A percentile compares a stretch with the other conserved stretches of the same genome.
Conservation (phyloP, 2,113 vertebrate species). For the Plecturocebus donacophilus region DNA sequence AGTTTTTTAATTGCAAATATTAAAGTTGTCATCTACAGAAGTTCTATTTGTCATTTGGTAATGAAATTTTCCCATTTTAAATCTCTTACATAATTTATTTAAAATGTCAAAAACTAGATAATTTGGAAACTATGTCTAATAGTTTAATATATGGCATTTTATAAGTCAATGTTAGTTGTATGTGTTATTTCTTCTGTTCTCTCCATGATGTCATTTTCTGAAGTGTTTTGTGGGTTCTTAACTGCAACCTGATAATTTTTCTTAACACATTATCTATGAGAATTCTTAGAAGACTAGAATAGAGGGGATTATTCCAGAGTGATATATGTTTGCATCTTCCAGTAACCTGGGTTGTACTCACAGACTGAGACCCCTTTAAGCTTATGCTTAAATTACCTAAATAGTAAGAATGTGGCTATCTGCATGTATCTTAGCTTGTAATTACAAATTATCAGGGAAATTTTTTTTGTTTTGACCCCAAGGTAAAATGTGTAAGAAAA, state of each 20-base stretch:
- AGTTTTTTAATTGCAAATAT: neutral
- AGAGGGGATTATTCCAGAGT: neutral
- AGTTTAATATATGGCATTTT: neutral
- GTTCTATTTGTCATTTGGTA: neutral
- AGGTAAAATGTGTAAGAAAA: neutral
- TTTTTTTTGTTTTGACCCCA: neutral
- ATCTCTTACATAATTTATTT: neutral
- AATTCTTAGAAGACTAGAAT: neutral
- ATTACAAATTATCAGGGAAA: neutral
- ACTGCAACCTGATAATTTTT: neutral
- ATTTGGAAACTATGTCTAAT: neutral
- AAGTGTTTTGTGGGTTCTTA: neutral
- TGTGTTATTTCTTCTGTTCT: neutral
- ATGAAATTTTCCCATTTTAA: neutral
- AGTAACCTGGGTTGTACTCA: neutral
- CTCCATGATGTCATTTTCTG: neutral
- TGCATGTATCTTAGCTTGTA: neutral
- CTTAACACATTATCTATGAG: neutral
- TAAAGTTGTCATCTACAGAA: neutral
- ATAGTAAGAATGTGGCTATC: neutral
- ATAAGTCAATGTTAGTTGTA: neutral
- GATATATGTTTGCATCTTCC: neutral
- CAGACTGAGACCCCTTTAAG: neutral
- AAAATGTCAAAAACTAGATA: neutral
- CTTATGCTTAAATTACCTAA: neutral